Base-by-base conservation (phyloP, 2,797 vertebrate genomes). In the Peromyscus aztecus region DNA sequence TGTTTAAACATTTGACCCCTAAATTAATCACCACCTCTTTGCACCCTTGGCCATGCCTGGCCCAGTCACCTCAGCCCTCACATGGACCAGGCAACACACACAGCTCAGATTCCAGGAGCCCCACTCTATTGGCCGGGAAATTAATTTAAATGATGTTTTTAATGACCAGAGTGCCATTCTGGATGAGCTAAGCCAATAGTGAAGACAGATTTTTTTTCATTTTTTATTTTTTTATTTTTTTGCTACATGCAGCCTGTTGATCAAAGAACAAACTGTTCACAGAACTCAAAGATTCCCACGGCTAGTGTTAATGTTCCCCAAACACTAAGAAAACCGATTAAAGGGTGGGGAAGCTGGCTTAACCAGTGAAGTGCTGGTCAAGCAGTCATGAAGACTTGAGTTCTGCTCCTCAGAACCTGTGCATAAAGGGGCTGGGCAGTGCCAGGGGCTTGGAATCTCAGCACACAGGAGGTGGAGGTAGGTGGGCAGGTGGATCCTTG, bases 1-100 rank as follows among this genome's bases (percentile, higher is more conserved):
- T 98, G 98, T 98, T 97, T 97, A 98, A 97, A 94, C 93, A 95
- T 97, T 98, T 98, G 98, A 98, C 98, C 98, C 98, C 97, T 98
- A 91, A 98, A 97, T 98, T 98, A 98, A 98, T 98, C 3, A 1
- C 59, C 86, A 87, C 82, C 91, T 94, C 93, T 91, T 97, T 94
- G 98, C 96, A 76, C 24, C 52, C 43, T 63, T 88, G 78, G 78
- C 96, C 91, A 81, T 82, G 87, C 94, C 96, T 89, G 93, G 34
- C 91, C 76, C 4, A 77, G 27, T 90, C 97, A n/a, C 96, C 14
- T 96, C 67, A 57, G 96, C 96, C 97, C 76, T 97, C 98, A 97
- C 78, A 16, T 69, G 49, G 98, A 92, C 88, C 97, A 97, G 81
- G 91, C 97, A 55, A 78, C 37, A 34, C 13, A 52, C 97, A 95